phyloP scores from a whole-genome alignment of 2,113 vertebrate genomes.

The Cranoglanis bouderius region DNA sequence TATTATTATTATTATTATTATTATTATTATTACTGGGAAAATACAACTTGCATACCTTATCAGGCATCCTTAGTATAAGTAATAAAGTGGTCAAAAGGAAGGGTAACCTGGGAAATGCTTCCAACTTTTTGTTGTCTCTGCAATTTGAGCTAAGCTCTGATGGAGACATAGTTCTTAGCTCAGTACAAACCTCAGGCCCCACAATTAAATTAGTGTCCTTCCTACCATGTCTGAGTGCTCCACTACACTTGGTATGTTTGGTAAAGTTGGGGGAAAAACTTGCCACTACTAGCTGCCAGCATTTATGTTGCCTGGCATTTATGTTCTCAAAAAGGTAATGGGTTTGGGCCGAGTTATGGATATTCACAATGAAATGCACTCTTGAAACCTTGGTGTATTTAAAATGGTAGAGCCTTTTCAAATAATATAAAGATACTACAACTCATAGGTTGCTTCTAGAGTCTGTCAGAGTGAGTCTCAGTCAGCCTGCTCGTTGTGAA shows the following conservation, averaged over 20 bases:
- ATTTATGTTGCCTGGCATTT: neutral
- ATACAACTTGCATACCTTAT: neutral
- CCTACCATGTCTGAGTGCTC: neutral
- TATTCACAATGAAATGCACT: neutral
- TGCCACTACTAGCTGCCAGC: neutral
- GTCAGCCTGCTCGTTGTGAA: neutral
- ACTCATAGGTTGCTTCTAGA: neutral
- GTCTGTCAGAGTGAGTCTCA: neutral
- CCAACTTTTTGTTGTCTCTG: neutral
- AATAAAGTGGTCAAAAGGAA: neutral
- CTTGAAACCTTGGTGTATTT: neutral
- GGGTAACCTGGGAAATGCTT: neutral
- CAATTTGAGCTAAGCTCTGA: neutral
- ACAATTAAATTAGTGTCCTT: neutral
- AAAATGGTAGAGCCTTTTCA: neutral
- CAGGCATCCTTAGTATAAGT: neutral
- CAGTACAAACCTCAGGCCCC: conserved; percentile 14
- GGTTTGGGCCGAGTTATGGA: neutral
- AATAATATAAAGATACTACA: neutral
- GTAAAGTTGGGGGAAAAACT: too few species aligned
- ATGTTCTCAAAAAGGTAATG: neutral
- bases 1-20: too few species aligned
- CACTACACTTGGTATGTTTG: neutral
- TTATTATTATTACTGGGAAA: neutral
- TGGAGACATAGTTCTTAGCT: neutral